A percentile compares a stretch with the other conserved stretches of the same genome.
Evolutionary conservation across 1,140 invertebrate genomes (phyloP).

Genomic region (Linepithema humile): DNA sequence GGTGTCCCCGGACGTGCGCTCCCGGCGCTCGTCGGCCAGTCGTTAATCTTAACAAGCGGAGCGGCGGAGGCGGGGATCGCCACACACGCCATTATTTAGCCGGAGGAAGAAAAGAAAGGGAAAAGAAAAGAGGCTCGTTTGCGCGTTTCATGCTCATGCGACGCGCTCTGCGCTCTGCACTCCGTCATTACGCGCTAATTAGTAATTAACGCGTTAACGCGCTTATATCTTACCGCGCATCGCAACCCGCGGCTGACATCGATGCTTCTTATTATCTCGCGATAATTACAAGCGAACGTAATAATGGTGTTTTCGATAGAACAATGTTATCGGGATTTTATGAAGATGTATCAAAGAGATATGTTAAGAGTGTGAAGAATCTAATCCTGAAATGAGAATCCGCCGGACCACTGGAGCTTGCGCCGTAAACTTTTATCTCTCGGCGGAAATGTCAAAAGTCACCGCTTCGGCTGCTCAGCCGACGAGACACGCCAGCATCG

Average conservation of each 20-base stretch:
- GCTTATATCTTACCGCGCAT: background rate
- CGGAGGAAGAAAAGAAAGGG: background rate
- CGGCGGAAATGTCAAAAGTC: background rate
- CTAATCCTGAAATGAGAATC: background rate
- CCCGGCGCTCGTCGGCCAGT: slow-evolving; percentile 51
- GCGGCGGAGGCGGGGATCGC: slow-evolving; percentile 40
- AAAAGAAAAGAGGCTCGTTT: background rate
- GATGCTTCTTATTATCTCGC: background rate
- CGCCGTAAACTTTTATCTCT: no score
- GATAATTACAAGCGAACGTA: no score
- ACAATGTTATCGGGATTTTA: no score
- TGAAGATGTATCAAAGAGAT: background rate
- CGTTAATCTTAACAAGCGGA: slow-evolving; percentile 67
- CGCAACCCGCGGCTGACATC: background rate
- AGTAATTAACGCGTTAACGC: slow-evolving; percentile 44
- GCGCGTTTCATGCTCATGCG: no score
- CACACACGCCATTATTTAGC: slow-evolving; percentile 40
- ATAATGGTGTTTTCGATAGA: no score
- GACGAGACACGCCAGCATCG: slow-evolving; percentile 12
- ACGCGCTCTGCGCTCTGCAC: background rate
- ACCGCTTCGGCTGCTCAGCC: background rate
- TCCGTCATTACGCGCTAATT: slow-evolving; percentile 8
- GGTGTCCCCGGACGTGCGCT: slow-evolving; percentile 25
- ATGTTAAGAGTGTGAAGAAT: background rate
- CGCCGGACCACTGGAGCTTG: background rate